A percentile compares a stretch with the other conserved stretches of the same genome.
phyloP scores from a whole-genome alignment of 2,888 invertebrate genomes.

The Cheilosia grossa region DNA sequence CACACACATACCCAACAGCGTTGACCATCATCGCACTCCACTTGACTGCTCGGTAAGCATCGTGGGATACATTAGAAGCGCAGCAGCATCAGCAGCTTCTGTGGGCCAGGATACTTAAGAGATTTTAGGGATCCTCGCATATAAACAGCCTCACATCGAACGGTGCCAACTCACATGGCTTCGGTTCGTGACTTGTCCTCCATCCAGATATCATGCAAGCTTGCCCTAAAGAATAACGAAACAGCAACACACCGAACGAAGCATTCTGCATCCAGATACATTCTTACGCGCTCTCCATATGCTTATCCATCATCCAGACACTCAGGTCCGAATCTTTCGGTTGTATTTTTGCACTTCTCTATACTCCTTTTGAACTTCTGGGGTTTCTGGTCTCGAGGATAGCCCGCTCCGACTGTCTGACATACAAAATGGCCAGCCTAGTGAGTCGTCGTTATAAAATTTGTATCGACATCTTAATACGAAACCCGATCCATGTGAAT shows the following conservation, averaged over 20 bases:
- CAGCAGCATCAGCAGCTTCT: slow-evolving; percentile 39
- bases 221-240: not conserved
- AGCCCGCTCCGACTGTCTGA: slow-evolving; percentile 4
- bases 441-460: slow-evolving; percentile 72
- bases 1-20: slow-evolving; percentile 25
- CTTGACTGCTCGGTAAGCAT: slow-evolving; percentile 54
- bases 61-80: slow-evolving; percentile 61
- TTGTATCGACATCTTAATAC: slow-evolving; percentile 71
- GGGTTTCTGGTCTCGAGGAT: slow-evolving; percentile 57
- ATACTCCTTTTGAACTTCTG: slow-evolving; percentile 58
- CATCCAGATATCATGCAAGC: slow-evolving; percentile 66
- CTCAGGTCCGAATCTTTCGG: slow-evolving; percentile 43
- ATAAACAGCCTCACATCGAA: slow-evolving; percentile 1
- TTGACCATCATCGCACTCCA: slow-evolving; percentile 28
- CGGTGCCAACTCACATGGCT: slow-evolving; percentile 40
- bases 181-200: slow-evolving; percentile 67
- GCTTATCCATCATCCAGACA: slow-evolving; percentile 67
- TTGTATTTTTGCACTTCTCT: slow-evolving; percentile 42
- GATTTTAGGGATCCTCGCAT: slow-evolving; percentile 49
- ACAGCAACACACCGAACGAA: slow-evolving; percentile 18
- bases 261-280: slow-evolving; percentile 43
- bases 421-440: slow-evolving; percentile 68
- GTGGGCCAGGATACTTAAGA: slow-evolving; percentile 54
- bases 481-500: slow-evolving; percentile 67
- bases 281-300: slow-evolving; percentile 56